Percentiles rank a stretch among this genome's conserved stretches.
Conservation (phyloP, 2,113 vertebrate species). For the Mesembrinibis cayennensis region DNA sequence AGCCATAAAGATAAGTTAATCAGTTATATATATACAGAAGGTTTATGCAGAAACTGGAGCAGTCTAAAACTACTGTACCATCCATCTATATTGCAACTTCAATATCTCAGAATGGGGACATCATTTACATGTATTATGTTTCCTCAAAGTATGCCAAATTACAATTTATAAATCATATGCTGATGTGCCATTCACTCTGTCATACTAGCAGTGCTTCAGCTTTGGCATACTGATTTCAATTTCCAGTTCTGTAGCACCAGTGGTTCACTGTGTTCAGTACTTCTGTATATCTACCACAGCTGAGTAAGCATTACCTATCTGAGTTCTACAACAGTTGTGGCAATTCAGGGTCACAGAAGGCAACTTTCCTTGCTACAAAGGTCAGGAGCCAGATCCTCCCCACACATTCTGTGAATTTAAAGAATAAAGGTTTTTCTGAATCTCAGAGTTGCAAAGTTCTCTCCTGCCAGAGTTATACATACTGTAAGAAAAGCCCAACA, state of each 20-base stretch:
- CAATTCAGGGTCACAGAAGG: background rate
- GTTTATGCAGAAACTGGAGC: background rate
- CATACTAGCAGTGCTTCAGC: background rate
- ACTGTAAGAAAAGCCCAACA: background rate
- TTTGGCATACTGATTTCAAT: background rate
- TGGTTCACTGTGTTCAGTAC: background rate
- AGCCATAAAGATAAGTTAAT: background rate
- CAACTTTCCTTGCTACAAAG: background rate
- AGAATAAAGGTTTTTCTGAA: background rate
- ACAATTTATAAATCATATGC: background rate
- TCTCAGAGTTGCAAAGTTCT: background rate
- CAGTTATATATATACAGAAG: background rate
- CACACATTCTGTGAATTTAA: background rate
- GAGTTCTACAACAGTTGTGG: background rate
- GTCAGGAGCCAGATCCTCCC: background rate
- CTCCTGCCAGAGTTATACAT: background rate
- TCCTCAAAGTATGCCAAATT: background rate
- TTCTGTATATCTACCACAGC: background rate
- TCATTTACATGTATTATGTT: background rate
- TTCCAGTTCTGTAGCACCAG: background rate
- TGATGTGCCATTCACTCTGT: background rate
- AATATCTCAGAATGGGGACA: background rate
- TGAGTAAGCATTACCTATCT: background rate
- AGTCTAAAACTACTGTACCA: background rate
- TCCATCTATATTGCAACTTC: background rate